Evolutionary conservation across 2,113 vertebrate genomes (phyloP), one percentile per base, ranked within the genome.

Genomic region (Rhinolophus sinicus): DNA sequence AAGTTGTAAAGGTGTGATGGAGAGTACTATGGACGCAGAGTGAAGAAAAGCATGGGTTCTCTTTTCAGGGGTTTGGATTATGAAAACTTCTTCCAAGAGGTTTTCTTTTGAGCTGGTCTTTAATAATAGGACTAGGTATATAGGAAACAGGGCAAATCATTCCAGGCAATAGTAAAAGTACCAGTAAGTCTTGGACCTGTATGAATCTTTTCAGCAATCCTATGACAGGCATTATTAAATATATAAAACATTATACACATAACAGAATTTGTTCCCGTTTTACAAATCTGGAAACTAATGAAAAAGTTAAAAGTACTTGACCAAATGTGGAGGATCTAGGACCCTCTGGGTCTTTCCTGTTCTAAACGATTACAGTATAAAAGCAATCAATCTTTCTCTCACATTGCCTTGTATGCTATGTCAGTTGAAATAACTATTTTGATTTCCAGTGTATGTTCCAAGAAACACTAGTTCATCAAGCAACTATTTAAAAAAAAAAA

Each of bases 81-180:
- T 88, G 33, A 69, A 91, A 88, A 83, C 21, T 86, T 91, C 64
- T 95, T 47, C 78, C 72, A 72, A 44, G n/a, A 91, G n/a, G 28
- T 80, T 94, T 95, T 89, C 72, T 85, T 84, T 84, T 44, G 22
- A 94, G 19, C 38, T 88, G 28, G 14, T 33, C 88, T 94, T 92
- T 72, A 88, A 89, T 67, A 87, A 78, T 72, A 88, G 70, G 65
- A 67, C 44, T 65, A 28, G 10, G 5, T n/a, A 38, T 44, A 14
- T 65, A 86, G n/a, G 22, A 24, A 86, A 38, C 30, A 54, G 21
- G 26, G 15, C 12, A 65, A 56, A 22, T 73, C 21, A 38, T 88
- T 58, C 44, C 67, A 78, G 47, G 33, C 33, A 12, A 22, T 40
- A 92, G 54, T 72, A 58, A 80, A 85, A 62, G 44, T 38, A 30